Base-by-base conservation (phyloP, 2,797 vertebrate genomes). In the Babyrousa celebensis region DNA sequence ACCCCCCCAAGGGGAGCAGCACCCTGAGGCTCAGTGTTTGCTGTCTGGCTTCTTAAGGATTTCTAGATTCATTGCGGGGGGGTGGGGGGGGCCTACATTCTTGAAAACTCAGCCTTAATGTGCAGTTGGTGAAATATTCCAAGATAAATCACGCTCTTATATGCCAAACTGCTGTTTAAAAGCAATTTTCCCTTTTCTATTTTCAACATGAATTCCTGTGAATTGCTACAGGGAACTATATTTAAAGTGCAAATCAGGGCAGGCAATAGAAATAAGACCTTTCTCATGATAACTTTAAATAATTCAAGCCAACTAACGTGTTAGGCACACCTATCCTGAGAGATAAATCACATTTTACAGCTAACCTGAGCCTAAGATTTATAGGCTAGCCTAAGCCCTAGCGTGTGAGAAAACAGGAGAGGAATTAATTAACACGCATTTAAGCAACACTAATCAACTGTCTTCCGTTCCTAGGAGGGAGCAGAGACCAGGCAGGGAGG, bases 331-430 rank as follows among this genome's bases (percentile, higher is more conserved):
- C 12, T 43, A 87, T 91, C 67, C 20, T 27, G 91, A 91, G 78
- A 97, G 96, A 97, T 21, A 97, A 98, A 97, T 94, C 85, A 89
- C 88, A 96, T 91, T 91, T 95, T 79, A 95, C 36, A 91, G 68
- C 25, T 18, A 93, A 85, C 18, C 70, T 60, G 71, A 27, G 43
- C 72, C 90, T 23, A 32, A 65, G 20, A 87, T 92, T 65, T 94
- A 74, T 54, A 56, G 89, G 82, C n/a, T 25, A 83, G 52, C 29
- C 54, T 54, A 16, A 23, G 85, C 63, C 92, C 80, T 6, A 0
- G 25, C 65, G 75, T 12, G 3, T 21, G 40, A 82, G 79, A 78
- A 93, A 94, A 74, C 40, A 15, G 54, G 85, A 7, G 1, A 93
- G 21, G 36, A 83, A 93, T 85, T 87, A 88, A 95, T 74, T 89